Evolutionary conservation across 2,888 invertebrate species (phyloP), one percentile per base, ranked within the genome.

Genomic region (Carcina quercana): DNA sequence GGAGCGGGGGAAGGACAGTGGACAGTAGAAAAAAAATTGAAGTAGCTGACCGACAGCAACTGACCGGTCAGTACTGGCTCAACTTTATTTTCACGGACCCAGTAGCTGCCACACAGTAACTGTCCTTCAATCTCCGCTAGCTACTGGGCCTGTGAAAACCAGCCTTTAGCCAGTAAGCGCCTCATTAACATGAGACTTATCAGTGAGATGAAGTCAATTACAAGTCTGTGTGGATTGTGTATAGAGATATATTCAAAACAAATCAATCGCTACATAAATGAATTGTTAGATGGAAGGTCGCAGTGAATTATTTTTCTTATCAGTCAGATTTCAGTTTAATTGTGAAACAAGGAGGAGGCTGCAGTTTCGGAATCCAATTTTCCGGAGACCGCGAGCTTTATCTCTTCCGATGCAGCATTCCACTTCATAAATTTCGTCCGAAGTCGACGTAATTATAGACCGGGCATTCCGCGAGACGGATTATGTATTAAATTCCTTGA

Each of bases 391-490:
- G 32, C 45, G 25, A 45, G 36, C 50, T 60, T 60, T 59, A 59
- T 59, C 54, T 46, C 43, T 28, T 40, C 41, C 43, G 47, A 32
- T 41, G 42, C 47, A 53, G 59, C 63, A 69, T 66, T 67, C 60
- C 57, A 65, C 60, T 67, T 67, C 59, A 67, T 65, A 69, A 68
- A 66, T 69, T 69, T 65, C 53, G 53, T 64, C 53, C 51, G 54
- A 52, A 44, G 19, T 50, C 58, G 53, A 55, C 53, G 65, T 70
- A 71, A 71, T 71, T 72, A 67, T 49, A 57, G 47, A 50, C 54
- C 53, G 51, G 46, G 50, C n/a, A 57, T 54, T 51, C 44, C 44
- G 44, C 39, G 45, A 33, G 39, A 40, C 37, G 53, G 49, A 53
- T 58, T 52, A 54, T 55, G 64, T 65, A 69, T 65, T 65, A 70